Conservation (phyloP, 2,113 vertebrate genomes). For the Scortum barcoo region DNA sequence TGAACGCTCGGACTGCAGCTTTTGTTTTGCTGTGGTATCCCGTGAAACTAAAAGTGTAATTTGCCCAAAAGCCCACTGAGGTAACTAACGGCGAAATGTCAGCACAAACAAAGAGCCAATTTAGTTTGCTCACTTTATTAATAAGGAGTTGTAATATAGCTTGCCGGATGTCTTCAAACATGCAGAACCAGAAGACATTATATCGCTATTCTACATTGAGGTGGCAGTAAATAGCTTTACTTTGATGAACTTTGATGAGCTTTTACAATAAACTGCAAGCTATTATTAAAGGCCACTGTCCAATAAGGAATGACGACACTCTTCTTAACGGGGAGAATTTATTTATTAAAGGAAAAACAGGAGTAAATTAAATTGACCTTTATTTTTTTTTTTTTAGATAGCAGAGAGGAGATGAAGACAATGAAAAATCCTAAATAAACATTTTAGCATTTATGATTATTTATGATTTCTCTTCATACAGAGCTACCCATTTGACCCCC, state of each 20-base stretch:
- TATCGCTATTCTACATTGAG: conserved; percentile 2
- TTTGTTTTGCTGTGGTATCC: conserved; percentile 25
- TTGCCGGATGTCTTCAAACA: neutral
- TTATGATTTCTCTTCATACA: neutral
- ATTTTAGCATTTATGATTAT: neutral
- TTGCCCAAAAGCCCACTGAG: neutral
- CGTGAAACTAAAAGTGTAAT: conserved; percentile 23
- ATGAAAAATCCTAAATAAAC: neutral
- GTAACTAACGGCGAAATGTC: conserved; percentile 33
- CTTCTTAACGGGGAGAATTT: conserved; percentile 23
- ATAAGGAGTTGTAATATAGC: conserved; percentile 7
- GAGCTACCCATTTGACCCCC: neutral
- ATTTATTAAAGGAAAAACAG: conserved; percentile 21
- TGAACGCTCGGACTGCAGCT: neutral
- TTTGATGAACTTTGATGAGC: conserved; percentile 31
- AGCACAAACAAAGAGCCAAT: neutral
- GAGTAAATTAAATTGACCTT: conserved; percentile 52
- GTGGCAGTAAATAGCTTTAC: neutral
- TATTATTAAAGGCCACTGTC: conserved; percentile 45
- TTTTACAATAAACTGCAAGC: conserved; percentile 29
- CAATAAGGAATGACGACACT: conserved; percentile 30
- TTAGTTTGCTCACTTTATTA: conserved; percentile 4
- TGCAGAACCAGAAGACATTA: neutral
- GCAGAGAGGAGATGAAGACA: neutral
- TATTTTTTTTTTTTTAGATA: conserved; percentile 19